Percentiles rank a stretch among this genome's conserved stretches.
Evolutionary conservation across 2,888 invertebrate genomes (phyloP).

Genomic region (Diarsia brunnea): DNA sequence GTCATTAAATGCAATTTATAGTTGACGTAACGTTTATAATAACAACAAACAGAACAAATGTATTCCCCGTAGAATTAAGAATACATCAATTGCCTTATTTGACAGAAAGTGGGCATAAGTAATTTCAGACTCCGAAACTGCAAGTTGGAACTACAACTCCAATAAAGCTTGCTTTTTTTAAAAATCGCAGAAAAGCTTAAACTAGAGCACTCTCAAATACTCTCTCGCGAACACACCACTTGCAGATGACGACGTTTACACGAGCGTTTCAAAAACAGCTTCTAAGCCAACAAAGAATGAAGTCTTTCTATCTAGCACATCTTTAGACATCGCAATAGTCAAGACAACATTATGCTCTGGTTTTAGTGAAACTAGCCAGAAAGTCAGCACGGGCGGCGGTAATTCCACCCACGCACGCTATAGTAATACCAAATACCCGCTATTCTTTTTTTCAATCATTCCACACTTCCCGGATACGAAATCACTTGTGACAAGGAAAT

Average conservation of each 20-base stretch:
- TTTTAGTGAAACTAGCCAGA: constrained; percentile 47
- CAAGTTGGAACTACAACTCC: neutral
- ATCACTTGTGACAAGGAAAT: constrained; percentile 70
- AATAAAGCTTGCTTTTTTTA: neutral
- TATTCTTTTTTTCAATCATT: constrained; percentile 60
- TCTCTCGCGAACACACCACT: constrained; percentile 18
- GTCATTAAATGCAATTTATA: constrained; percentile 11
- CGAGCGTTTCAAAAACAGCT: constrained; percentile 23
- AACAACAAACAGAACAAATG: neutral
- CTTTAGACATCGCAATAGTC: constrained; percentile 27
- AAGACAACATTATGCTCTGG: constrained; percentile 31
- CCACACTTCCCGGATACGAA: constrained; percentile 71
- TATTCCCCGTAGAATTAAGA: neutral
- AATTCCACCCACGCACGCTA: constrained; percentile 44
- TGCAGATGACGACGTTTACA: constrained; percentile 8
- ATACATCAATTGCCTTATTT: neutral
- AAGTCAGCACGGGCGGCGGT: constrained; percentile 17
- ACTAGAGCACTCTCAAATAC: constrained; percentile 1
- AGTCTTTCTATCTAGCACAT: constrained; percentile 40
- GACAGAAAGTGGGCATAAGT: neutral
- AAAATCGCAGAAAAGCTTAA: constrained; percentile 7
- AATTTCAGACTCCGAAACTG: neutral
- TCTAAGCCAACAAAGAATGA: neutral
- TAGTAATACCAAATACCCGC: constrained; percentile 59
- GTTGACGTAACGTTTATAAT: constrained; percentile 15